A percentile compares a stretch with the other conserved stretches of the same genome.
Evolutionary conservation across 2,888 invertebrate species (phyloP).

Genomic region (Lochmaea capreae): DNA sequence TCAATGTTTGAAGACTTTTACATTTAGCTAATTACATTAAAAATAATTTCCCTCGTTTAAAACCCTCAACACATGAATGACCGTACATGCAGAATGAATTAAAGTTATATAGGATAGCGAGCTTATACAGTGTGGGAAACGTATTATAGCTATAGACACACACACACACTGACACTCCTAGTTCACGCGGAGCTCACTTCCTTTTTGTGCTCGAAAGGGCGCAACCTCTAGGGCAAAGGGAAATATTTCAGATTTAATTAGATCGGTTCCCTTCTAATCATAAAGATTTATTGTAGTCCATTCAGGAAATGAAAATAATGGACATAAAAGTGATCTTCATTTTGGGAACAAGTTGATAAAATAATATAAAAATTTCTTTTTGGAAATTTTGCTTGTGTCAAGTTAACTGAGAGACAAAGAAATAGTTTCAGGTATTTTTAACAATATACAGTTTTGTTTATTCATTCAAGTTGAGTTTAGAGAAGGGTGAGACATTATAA

Average conservation of each 20-base stretch:
- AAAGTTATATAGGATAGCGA: slow-evolving; percentile 8
- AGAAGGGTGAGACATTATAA: too few species aligned
- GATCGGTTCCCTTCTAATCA: slow-evolving; percentile 19
- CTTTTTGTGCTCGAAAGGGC: slow-evolving; percentile 37
- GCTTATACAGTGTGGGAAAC: slow-evolving; percentile 25
- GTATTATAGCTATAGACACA: slow-evolving; percentile 5
- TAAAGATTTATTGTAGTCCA: slow-evolving; percentile 22
- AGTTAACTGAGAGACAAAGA: too few species aligned
- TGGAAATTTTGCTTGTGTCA: too few species aligned
- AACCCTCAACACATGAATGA: slow-evolving; percentile 19
- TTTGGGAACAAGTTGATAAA: background rate
- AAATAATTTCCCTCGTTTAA: slow-evolving; percentile 4
- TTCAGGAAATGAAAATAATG: background rate
- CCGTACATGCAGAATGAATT: slow-evolving; percentile 26
- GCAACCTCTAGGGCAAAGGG: slow-evolving; percentile 32
- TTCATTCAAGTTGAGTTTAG: too few species aligned
- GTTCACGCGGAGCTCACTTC: slow-evolving; percentile 40
- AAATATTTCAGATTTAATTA: slow-evolving; percentile 35
- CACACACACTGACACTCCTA: slow-evolving; percentile 37
- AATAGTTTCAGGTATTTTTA: too few species aligned
- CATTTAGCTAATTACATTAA: background rate
- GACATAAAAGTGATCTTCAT: background rate
- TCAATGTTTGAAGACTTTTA: background rate
- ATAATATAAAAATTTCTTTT: too few species aligned
- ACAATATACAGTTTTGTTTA: too few species aligned